Base-by-base conservation (phyloP, 2,888 invertebrate species). In the Cheilosia vernalis region DNA sequence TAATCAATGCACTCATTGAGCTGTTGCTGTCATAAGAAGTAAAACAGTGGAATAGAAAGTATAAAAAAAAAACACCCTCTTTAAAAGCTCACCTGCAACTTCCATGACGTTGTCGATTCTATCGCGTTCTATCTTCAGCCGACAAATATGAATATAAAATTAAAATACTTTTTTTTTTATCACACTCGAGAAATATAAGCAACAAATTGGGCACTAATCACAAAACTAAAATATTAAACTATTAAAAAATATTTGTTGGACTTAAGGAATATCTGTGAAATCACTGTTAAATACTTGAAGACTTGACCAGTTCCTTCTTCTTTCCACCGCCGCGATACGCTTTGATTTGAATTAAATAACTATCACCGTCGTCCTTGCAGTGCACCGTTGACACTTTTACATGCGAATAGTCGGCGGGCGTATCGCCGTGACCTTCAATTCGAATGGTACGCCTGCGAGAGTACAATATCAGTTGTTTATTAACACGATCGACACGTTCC, bases 401-500 rank as follows among this genome's bases (percentile, higher is more conserved):
- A 58, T 72, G 81, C 10, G 85, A 81, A 17, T 85, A 85, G 42
- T 67, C 2, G 1, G 61, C 37, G 19, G 70, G 81, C 30, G 63
- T 49, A 10, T 56, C 30, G 4, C 21, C 61, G 72, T 76, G 51
- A 13, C 81, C 67, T 37, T 77, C 61, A 33, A 85, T 85, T 17
- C 76, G 80, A 60, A 85, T 85, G 42, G 81, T 81, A 77, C 85
- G 85, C 40, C 56, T 85, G 19, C 85, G 76, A 3, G 85, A 81
- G 66, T 76, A 76, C 72, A 77, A 58, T 37, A 85, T 58, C 61
- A 81, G 49, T 77, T 85, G 60, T n/a, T 85, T 76, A 27, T 85
- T 80, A 37, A 81, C 81, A 80, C 85, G 85, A 70, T 85, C 85
- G 56, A 81, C 85, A 81, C 81, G 85, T 85, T 85, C 81, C 70